A percentile compares a stretch with the other conserved stretches of the same genome.
Evolutionary conservation across 2,888 invertebrate species (phyloP).

Genomic region (Hermaeophaga mercurialis): DNA sequence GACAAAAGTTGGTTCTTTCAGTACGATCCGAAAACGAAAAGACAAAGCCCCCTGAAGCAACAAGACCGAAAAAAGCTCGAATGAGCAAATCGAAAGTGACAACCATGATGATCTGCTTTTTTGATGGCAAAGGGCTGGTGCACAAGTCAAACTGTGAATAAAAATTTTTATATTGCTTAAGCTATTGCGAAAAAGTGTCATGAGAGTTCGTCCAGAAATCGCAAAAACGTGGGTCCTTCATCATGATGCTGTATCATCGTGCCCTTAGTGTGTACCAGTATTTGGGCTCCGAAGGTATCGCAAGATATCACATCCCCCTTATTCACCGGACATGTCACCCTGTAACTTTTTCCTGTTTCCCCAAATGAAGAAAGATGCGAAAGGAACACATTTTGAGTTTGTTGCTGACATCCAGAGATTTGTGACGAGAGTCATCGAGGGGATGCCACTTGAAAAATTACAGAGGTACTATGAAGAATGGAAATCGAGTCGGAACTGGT

Average conservation of each 20-base stretch:
- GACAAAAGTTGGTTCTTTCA: conserved; percentile 18
- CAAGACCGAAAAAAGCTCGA: too few relatives aligned
- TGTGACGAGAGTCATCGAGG: conserved; percentile 13
- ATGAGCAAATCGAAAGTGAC: not conserved
- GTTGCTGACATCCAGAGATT: conserved; percentile 8
- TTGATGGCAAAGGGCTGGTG: not conserved
- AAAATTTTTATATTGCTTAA: not conserved
- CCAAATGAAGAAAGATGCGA: not conserved
- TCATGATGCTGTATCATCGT: not conserved
- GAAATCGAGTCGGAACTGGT: conserved; percentile 16
- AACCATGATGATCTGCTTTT: not conserved
- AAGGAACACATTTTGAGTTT: conserved; percentile 6
- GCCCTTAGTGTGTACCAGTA: conserved; percentile 26
- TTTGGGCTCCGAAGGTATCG: conserved; percentile 25
- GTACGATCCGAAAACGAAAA: conserved; percentile 15
- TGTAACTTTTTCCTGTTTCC: conserved; percentile 2
- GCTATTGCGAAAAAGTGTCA: conserved; percentile 10
- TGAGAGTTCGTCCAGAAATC: too few relatives aligned
- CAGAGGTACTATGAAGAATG: too few relatives aligned
- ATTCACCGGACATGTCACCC: not conserved
- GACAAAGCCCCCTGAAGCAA: not conserved
- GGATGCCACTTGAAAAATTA: conserved; percentile 8
- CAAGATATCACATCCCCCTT: not conserved
- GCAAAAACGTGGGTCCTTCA: too few relatives aligned
- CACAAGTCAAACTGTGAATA: not conserved